Evolutionary conservation across 2,797 vertebrate genomes (phyloP), one percentile per base, ranked within the genome.

Genomic region (Diplodus puntazzo): DNA sequence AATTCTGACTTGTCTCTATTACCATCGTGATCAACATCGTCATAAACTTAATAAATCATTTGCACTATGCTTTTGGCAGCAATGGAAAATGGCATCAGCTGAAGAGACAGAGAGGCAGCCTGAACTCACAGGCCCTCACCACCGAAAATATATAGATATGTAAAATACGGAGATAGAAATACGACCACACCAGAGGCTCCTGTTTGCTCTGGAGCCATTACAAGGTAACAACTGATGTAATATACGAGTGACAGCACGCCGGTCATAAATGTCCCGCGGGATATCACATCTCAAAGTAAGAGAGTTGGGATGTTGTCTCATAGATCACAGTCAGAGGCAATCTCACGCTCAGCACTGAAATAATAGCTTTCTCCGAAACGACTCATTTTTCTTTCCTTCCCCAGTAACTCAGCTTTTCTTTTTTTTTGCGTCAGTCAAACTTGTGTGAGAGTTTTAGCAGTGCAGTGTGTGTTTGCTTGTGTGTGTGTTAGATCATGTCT

Each of bases 301-400:
- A 86, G 81, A 90, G 85, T 84, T 73, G 75, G 75, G 63, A 83
- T 85, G 87, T 84, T 60, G 66, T 84, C 67, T 84, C 82, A 85
- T 80, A 91, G 83, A 89, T 92, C 90, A 89, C 65, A 89, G 85
- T 91, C 79, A 67, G 73, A 87, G 71, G 75, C 69, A 91, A 91
- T 92, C 79, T 88, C 84, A 73, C 5, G 11, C 80, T 88, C 71
- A 73, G 79, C 53, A 23, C 62, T 77, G 75, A 86, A 93, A 90
- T 90, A 87, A 91, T 90, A 83, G 81, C 85, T 82, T 89, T 78
- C 39, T 69, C 81, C 62, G 77, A 90, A 87, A 86, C 30, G 10
- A 79, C 74, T 81, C 52, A 69, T 93, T 88, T 87, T 81, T 92
- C 87, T 92, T 81, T 78, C 61, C 21, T 74, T 65, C 50, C 25